phyloP scores from a whole-genome alignment of 2,888 invertebrate species.

The Torymus auratus region DNA sequence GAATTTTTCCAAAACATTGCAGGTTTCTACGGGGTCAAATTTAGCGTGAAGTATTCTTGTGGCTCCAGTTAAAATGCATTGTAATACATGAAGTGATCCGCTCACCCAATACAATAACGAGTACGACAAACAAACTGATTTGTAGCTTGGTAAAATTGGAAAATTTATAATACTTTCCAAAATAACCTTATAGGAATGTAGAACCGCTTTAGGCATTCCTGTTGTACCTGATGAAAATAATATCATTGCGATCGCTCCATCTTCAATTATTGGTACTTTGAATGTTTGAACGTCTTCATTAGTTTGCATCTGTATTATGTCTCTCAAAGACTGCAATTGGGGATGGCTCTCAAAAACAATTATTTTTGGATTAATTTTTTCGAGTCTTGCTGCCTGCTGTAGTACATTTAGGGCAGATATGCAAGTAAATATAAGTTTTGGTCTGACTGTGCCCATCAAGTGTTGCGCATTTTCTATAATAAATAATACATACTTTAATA shows the following conservation, averaged over 20 bases:
- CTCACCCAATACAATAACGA: conserved; percentile 70
- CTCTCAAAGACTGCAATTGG: conserved; percentile 58
- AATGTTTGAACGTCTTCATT: conserved; percentile 62
- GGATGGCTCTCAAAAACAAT: conserved; percentile 64
- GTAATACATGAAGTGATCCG: conserved; percentile 61
- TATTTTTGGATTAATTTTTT: conserved; percentile 58
- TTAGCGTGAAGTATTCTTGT: conserved; percentile 63
- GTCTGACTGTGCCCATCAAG: conserved; percentile 63
- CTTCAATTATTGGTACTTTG: conserved; percentile 55
- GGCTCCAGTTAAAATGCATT: conserved; percentile 34
- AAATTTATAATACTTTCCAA: conserved; percentile 51
- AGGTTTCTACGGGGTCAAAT: conserved; percentile 64
- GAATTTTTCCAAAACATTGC: conserved; percentile 68
- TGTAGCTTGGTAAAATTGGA: background rate
- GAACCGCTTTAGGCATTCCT: conserved; percentile 69
- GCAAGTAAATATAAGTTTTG: conserved; percentile 67
- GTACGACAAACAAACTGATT: conserved; percentile 60
- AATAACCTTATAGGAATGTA: conserved; percentile 64
- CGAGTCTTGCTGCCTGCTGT: conserved; percentile 59
- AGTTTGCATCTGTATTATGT: conserved; percentile 60
- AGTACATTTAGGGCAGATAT: conserved; percentile 47
- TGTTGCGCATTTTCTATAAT: conserved; percentile 64
- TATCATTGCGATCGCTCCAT: conserved; percentile 62
- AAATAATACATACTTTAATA: background rate
- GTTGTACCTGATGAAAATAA: conserved; percentile 72